Conservation (phyloP, 1,140 invertebrate genomes). For the Pararge aegeria region DNA sequence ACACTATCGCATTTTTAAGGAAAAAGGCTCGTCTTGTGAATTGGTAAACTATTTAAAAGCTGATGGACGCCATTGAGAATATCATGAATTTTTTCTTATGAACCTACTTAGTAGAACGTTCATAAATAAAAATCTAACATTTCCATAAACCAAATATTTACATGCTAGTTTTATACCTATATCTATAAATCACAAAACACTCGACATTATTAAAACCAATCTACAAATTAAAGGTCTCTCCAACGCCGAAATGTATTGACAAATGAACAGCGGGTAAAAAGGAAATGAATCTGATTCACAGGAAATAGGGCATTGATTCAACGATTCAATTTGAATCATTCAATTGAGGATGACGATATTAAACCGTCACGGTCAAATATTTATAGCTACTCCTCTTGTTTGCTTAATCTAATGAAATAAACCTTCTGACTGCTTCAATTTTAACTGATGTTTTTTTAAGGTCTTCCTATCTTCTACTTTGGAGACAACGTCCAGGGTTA, state of each 20-base stretch:
- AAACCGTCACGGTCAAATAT: conserved; percentile 41
- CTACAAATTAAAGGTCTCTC: conserved; percentile 53
- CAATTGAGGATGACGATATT: conserved; percentile 40
- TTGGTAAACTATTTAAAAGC: too few species aligned
- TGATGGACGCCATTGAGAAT: too few species aligned
- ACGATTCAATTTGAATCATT: conserved; percentile 50
- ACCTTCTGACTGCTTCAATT: not conserved
- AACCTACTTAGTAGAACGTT: too few species aligned
- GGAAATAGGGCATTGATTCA: conserved; percentile 75
- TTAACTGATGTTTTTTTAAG: too few species aligned
- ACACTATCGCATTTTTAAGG: too few species aligned
- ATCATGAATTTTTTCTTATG: too few species aligned
- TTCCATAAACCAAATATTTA: not conserved
- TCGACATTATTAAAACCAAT: conserved; percentile 56
- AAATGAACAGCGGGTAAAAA: conserved; percentile 68
- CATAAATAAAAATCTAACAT: not conserved
- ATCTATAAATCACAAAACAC: conserved; percentile 24
- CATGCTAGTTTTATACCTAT: not conserved
- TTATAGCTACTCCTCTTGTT: conserved; percentile 40
- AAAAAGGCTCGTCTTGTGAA: too few species aligned
- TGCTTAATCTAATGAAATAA: conserved; percentile 9
- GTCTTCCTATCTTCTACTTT: too few species aligned
- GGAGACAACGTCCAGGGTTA: too few species aligned
- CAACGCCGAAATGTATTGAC: conserved; percentile 56
- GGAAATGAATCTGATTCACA: conserved; percentile 74